A percentile compares a stretch with the other conserved stretches of the same genome.
Conservation (phyloP, 2,888 invertebrate genomes). For the Pterostichus madidus region DNA sequence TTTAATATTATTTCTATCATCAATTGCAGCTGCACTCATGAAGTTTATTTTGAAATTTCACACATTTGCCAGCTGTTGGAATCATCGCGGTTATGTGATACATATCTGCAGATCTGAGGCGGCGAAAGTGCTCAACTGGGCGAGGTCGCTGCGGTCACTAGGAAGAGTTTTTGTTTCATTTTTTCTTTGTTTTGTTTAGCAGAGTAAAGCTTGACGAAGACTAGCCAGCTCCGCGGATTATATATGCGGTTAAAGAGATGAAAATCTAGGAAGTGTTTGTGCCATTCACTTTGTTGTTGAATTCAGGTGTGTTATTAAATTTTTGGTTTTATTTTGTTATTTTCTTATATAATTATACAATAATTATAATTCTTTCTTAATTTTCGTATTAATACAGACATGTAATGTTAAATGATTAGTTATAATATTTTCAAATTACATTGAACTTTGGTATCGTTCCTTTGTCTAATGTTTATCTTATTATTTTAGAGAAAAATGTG, state of each 20-base stretch:
- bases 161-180: slow-evolving; percentile 57
- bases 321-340: neutral
- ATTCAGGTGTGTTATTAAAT: slow-evolving; percentile 2
- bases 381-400: too few relatives aligned
- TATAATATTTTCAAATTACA: too few relatives aligned
- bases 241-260: neutral
- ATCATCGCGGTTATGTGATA: slow-evolving; percentile 55
- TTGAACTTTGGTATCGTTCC: too few relatives aligned
- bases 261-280: slow-evolving; percentile 22
- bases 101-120: slow-evolving; percentile 57
- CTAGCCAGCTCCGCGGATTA: neutral
- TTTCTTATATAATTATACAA: too few relatives aligned
- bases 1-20: neutral
- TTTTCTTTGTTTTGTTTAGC: slow-evolving; percentile 21
- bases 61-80: slow-evolving; percentile 55
- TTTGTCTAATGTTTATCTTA: too few relatives aligned
- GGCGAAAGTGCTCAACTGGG: slow-evolving; percentile 61
- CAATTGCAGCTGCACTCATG: slow-evolving; percentile 5
- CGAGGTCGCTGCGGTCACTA: slow-evolving; percentile 61
- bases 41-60: slow-evolving; percentile 44
- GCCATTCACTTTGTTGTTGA: slow-evolving; percentile 2
- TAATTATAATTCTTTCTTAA: too few relatives aligned
- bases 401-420: too few relatives aligned
- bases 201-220: slow-evolving; percentile 32
- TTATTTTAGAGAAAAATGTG: too few relatives aligned